Percentiles rank a stretch among this genome's conserved stretches.
These are phyloP conservation scores for Druon quercuslanigerum DNA, from an alignment of 1,140 invertebrate genomes.

Conservation along the genomic window DNA sequence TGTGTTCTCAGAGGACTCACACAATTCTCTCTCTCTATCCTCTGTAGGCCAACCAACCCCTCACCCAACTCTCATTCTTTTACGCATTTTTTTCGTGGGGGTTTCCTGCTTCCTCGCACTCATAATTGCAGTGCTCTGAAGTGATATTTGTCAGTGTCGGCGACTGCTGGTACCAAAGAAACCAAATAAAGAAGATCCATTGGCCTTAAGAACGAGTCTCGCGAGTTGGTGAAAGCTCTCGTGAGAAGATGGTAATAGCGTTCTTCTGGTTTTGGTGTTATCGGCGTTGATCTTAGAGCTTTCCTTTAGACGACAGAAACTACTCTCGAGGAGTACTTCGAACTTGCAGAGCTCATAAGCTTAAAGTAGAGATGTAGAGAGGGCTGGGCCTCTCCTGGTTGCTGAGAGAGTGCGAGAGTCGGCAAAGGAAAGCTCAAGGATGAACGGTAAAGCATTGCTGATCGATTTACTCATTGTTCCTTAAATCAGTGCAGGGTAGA, in stretches of 20 bases:
- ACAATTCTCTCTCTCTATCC: conserved; percentile 31
- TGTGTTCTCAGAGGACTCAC: background rate
- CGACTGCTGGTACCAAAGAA: conserved; percentile 44
- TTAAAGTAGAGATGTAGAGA: background rate
- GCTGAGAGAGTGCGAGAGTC: background rate
- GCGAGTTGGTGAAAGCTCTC: background rate
- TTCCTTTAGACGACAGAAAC: background rate
- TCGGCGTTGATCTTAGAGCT: background rate
- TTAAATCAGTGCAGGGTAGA: background rate
- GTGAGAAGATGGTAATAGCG: conserved; percentile 7
- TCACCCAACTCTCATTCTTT: conserved; percentile 38
- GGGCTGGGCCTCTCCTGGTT: background rate
- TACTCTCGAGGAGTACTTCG: background rate
- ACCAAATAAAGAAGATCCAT: background rate
- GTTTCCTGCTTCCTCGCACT: conserved; percentile 49
- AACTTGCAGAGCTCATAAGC: background rate
- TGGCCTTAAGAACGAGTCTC: conserved; percentile 17
- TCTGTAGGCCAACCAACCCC: conserved; percentile 30
- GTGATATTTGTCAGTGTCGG: conserved; percentile 66
- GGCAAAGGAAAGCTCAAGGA: conserved; percentile 16
- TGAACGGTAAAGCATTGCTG: background rate
- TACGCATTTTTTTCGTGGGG: conserved; percentile 33
- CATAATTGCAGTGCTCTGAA: conserved; percentile 61
- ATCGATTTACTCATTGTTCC: background rate
- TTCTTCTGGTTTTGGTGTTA: background rate